Percentiles rank a stretch among this genome's conserved stretches.
These are phyloP conservation scores for Erebia ligea DNA, from an alignment of 2,888 invertebrate species.

Conservation along the genomic window DNA sequence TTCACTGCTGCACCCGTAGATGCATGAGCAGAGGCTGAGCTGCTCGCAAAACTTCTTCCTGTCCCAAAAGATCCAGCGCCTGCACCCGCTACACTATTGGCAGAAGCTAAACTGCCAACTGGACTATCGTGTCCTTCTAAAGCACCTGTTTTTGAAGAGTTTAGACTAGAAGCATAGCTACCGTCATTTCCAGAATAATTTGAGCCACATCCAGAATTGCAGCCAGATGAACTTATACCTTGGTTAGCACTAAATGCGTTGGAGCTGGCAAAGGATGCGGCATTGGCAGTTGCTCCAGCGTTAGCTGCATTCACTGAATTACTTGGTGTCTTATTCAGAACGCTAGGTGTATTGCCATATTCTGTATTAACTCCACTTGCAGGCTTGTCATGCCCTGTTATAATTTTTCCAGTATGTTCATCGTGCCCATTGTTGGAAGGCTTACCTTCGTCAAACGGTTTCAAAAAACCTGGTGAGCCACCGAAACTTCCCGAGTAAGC, in stretches of 20 bases:
- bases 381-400: slow-evolving; percentile 15
- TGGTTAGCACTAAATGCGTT: slow-evolving; percentile 36
- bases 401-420: slow-evolving; percentile 19
- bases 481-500: slow-evolving; percentile 73
- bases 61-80: slow-evolving; percentile 43
- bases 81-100: slow-evolving; percentile 59
- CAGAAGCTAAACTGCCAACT: slow-evolving; percentile 49
- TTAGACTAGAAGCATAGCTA: slow-evolving; percentile 15
- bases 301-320: slow-evolving; percentile 36
- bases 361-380: slow-evolving; percentile 3
- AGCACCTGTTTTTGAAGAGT: slow-evolving; percentile 12
- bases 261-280: slow-evolving; percentile 44
- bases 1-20: slow-evolving; percentile 63
- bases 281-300: slow-evolving; percentile 44
- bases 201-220: slow-evolving; percentile 44
- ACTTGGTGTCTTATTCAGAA: slow-evolving; percentile 7
- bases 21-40: slow-evolving; percentile 67
- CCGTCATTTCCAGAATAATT: slow-evolving; percentile 29
- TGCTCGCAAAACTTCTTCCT: slow-evolving; percentile 63
- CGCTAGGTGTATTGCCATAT: neutral
- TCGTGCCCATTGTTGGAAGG: slow-evolving; percentile 15
- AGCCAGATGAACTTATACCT: slow-evolving; percentile 44
- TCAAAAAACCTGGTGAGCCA: slow-evolving; percentile 71
- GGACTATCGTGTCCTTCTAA: slow-evolving; percentile 13
- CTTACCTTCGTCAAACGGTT: slow-evolving; percentile 61